Evolutionary conservation across 2,888 invertebrate genomes (phyloP).

Genomic region (Cheilosia pagana): DNA sequence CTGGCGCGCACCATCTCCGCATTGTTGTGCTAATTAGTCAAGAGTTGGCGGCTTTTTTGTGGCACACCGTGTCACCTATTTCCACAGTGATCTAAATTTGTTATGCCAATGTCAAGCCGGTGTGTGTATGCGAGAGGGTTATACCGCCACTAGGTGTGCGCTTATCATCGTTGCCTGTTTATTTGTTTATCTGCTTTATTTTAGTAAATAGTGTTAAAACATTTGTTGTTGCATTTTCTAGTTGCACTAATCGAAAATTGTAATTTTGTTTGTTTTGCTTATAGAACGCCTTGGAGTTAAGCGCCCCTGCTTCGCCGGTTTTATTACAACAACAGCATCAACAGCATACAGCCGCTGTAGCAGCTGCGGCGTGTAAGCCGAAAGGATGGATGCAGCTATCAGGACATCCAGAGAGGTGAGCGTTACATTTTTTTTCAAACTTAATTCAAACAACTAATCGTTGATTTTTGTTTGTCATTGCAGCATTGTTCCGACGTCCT

Average conservation of each 20-base stretch:
- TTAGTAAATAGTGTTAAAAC: not conserved
- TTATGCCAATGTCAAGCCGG: conserved; percentile 11
- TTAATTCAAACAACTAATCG: conserved; percentile 10
- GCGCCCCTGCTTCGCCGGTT: conserved; percentile 95
- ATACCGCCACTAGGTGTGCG: not conserved
- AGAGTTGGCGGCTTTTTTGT: conserved; percentile 2
- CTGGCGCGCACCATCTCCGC: not conserved
- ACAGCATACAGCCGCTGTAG: conserved; percentile 84
- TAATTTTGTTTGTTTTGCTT: conserved; percentile 82
- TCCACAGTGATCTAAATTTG: conserved; percentile 37
- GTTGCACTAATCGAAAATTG: not conserved
- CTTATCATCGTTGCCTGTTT: not conserved
- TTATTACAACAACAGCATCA: conserved; percentile 88
- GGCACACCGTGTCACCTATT: conserved; percentile 49
- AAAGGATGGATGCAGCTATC: conserved; percentile 94
- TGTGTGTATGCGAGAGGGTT: not conserved
- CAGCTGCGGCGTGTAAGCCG: conserved; percentile 78
- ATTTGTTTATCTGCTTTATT: conserved; percentile 1
- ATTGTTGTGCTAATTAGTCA: conserved; percentile 56
- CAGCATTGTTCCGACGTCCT: conserved; percentile 95
- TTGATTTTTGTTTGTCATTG: conserved; percentile 65
- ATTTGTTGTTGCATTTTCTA: conserved; percentile 1
- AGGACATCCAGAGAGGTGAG: conserved; percentile 91
- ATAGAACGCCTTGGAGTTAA: conserved; percentile 95
- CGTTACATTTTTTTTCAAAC: not conserved